These are phyloP conservation scores for Limnodromus scolopaceus DNA, from an alignment of 2,797 vertebrate species.

Conservation along the genomic window DNA sequence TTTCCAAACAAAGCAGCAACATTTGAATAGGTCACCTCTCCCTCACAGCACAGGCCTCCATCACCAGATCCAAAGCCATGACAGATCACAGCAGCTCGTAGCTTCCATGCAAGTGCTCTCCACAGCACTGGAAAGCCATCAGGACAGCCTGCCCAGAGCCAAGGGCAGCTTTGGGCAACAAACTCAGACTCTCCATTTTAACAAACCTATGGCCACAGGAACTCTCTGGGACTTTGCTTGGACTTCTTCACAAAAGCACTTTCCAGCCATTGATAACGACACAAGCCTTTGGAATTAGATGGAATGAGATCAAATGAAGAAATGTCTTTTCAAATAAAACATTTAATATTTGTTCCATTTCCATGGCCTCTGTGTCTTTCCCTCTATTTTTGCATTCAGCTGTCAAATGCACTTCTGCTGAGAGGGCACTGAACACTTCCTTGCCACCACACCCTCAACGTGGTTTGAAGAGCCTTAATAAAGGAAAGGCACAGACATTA, in stretches of 20 bases:
- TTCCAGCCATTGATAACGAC: rapidly evolving
- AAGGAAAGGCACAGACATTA: background rate
- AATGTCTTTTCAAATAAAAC: background rate
- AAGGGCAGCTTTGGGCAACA: background rate
- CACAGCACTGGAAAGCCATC: background rate
- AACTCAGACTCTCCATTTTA: background rate
- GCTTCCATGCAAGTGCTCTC: background rate
- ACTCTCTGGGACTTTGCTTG: background rate
- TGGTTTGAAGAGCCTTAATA: background rate
- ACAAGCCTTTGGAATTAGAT: background rate
- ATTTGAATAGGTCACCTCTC: background rate
- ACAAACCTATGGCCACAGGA: rapidly evolving
- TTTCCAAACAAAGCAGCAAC: background rate
- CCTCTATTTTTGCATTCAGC: background rate
- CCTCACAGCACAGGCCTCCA: background rate
- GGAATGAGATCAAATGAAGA: background rate
- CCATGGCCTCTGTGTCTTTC: rapidly evolving
- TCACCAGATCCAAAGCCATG: background rate
- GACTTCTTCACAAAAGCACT: background rate
- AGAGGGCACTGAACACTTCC: background rate
- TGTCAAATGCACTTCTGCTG: background rate
- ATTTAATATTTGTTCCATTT: background rate
- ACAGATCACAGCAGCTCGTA: background rate
- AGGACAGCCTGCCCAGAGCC: background rate
- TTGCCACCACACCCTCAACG: background rate